Conservation (phyloP, 2,113 vertebrate species). For the Porphyrio hochstetteri region DNA sequence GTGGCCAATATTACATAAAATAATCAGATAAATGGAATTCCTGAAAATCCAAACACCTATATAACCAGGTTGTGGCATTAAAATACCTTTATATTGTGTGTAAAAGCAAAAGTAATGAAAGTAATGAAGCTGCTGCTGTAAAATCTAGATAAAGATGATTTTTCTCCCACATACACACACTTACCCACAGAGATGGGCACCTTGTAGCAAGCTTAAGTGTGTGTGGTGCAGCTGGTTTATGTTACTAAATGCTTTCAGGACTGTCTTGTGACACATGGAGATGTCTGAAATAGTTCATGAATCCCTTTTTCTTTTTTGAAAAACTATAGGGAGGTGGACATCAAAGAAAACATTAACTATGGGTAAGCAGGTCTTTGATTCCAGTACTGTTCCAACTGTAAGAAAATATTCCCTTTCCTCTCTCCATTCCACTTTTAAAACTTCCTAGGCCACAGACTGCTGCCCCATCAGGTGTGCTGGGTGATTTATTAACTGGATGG, state of each 20-base stretch:
- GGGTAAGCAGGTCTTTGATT: slow-evolving; percentile 78
- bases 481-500: background rate
- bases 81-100: background rate
- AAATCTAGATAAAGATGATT: background rate
- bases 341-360: slow-evolving; percentile 86
- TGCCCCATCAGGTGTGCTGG: background rate
- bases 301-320: slow-evolving; percentile 69
- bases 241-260: slow-evolving; percentile 42
- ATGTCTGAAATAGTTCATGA: slow-evolving; percentile 54
- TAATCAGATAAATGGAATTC: background rate
- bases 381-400: slow-evolving; percentile 38
- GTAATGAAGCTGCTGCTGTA: background rate
- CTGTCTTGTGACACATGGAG: slow-evolving; percentile 41
- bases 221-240: background rate
- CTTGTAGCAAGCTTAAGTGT: background rate
- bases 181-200: background rate
- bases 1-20: background rate
- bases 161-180: background rate
- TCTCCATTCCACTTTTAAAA: slow-evolving; percentile 8
- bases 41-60: background rate
- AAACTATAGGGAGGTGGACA: slow-evolving; percentile 82
- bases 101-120: background rate
- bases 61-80: background rate
- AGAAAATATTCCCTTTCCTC: slow-evolving; percentile 5
- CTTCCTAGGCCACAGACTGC: slow-evolving; percentile 42